Conservation (phyloP, 2,797 vertebrate species). For the Pitangus sulphuratus region DNA sequence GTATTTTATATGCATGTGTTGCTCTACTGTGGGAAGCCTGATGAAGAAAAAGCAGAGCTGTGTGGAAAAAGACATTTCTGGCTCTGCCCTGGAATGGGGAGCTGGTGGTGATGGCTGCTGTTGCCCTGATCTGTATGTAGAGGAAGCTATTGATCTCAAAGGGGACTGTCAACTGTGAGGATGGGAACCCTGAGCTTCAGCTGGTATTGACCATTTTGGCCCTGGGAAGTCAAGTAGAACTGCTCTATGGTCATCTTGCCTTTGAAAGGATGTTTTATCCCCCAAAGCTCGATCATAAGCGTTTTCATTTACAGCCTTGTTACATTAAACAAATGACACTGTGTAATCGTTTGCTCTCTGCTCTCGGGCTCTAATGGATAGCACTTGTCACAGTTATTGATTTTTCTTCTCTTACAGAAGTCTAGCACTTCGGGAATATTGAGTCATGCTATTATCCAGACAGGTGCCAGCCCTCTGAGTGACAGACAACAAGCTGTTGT, state of each 20-base stretch:
- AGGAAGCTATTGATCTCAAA: neutral
- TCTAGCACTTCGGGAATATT: conserved; percentile 47
- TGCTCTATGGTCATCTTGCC: neutral
- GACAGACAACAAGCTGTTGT: conserved; percentile 27
- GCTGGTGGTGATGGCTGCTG: neutral
- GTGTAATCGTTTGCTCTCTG: conserved; percentile 15
- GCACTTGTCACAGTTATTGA: conserved; percentile 56
- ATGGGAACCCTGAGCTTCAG: neutral
- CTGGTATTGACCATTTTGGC: neutral
- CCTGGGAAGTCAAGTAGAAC: neutral
- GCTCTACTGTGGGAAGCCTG: neutral
- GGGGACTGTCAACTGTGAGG: neutral
- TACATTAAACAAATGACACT: conserved; percentile 31
- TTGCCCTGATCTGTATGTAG: neutral
- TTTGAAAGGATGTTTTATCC: neutral
- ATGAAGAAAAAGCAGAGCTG: neutral
- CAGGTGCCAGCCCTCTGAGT: conserved; percentile 16
- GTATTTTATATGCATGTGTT: neutral
- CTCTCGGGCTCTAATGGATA: conserved; percentile 21
- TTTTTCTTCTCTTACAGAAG: conserved; percentile 53
- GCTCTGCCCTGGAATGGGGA: neutral
- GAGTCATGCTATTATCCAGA: conserved; percentile 38
- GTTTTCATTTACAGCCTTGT: conserved; percentile 32
- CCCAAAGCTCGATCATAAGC: neutral
- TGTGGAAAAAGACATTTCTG: neutral